Percentiles rank a stretch among this genome's conserved stretches.
Evolutionary conservation across 2,113 vertebrate species (phyloP).

Genomic region (Salvelinus alpinus): DNA sequence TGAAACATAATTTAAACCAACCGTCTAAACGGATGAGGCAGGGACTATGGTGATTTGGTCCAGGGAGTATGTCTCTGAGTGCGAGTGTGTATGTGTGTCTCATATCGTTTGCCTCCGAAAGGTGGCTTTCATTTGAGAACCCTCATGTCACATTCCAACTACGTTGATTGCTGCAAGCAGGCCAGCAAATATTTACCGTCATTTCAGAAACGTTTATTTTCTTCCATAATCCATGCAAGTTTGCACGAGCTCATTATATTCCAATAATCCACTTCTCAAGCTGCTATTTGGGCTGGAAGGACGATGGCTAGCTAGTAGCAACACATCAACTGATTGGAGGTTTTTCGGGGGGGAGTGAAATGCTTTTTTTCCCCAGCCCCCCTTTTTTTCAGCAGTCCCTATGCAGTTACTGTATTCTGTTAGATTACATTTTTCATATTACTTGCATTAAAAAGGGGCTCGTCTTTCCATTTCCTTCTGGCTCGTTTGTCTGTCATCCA

Average conservation of each 20-base stretch:
- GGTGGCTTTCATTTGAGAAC: constrained; percentile 65
- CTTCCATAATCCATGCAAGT: constrained; percentile 44
- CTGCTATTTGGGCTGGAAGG: constrained; percentile 1
- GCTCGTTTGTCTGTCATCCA: constrained; percentile 37
- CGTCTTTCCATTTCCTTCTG: constrained; percentile 54
- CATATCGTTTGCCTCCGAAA: constrained; percentile 49
- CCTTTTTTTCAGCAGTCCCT: constrained; percentile 19
- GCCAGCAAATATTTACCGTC: constrained; percentile 69
- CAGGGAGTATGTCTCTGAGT: constrained; percentile 14
- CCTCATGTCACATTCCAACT: constrained; percentile 53
- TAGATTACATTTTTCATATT: constrained; percentile 54
- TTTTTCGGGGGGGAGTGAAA: neutral
- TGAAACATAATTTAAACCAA: constrained; percentile 43
- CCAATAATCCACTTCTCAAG: neutral
- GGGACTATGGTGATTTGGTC: constrained; percentile 31
- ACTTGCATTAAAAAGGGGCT: constrained; percentile 49
- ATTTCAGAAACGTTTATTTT: constrained; percentile 68
- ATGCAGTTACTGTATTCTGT: constrained; percentile 44
- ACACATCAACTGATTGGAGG: neutral
- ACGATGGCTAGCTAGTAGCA: neutral
- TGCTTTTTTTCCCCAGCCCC: neutral
- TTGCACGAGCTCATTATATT: constrained; percentile 12
- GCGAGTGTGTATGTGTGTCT: neutral
- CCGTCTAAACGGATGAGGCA: constrained; percentile 27
- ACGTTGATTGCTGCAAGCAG: constrained; percentile 59